phyloP scores from a whole-genome alignment of 2,888 invertebrate species.

The Neuroscelio doddi region DNA sequence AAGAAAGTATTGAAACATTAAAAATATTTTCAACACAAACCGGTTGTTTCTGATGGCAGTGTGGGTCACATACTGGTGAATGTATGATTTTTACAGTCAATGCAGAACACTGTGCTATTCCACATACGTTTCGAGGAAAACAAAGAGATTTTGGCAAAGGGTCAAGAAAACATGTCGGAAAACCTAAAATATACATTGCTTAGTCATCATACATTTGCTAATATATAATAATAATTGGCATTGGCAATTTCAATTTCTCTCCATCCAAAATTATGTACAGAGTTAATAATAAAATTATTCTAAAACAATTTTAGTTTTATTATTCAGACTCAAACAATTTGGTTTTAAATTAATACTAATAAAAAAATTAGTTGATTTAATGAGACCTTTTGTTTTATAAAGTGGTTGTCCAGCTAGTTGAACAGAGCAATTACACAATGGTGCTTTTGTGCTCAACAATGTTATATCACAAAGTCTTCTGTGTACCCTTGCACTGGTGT shows the following conservation, averaged over 20 bases:
- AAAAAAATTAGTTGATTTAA: background rate
- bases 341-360: no score
- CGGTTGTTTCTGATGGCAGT: slow-evolving; percentile 66
- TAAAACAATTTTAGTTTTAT: no score
- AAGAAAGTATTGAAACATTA: no score
- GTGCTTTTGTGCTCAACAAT: slow-evolving; percentile 57
- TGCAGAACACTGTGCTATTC: slow-evolving; percentile 63
- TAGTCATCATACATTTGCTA: background rate
- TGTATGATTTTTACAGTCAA: slow-evolving; percentile 63
- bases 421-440: slow-evolving; percentile 61
- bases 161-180: slow-evolving; percentile 71
- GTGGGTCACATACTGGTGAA: slow-evolving; percentile 65
- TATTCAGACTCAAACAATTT: no score
- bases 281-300: background rate
- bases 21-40: no score
- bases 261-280: background rate
- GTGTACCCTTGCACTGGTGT: slow-evolving; percentile 67
- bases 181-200: slow-evolving; percentile 61
- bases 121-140: slow-evolving; percentile 69
- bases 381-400: slow-evolving; percentile 66
- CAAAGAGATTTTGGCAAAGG: slow-evolving; percentile 69
- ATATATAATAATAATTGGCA: no score
- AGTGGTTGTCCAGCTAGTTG: slow-evolving; percentile 62
- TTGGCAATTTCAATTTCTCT: no score
- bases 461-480: slow-evolving; percentile 71